phyloP scores from a whole-genome alignment of 1,140 invertebrate species.

The Sycophaga agraensis region DNA sequence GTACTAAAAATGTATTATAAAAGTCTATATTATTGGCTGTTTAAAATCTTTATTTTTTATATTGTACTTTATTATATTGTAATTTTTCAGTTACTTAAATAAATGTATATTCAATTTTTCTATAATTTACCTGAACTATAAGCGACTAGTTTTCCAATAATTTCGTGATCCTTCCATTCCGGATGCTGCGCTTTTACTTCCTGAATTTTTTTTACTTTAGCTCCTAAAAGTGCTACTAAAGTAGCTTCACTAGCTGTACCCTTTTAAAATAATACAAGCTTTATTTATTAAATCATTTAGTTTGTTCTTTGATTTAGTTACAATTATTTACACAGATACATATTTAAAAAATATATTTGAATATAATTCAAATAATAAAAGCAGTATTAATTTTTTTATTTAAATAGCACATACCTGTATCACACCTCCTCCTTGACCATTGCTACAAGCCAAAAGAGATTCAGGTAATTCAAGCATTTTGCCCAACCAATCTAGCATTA shows the following conservation, averaged over 20 bases:
- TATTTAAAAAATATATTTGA: too few species aligned
- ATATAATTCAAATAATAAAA: too few species aligned
- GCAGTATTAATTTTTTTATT: too few species aligned
- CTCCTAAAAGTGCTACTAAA: constrained; percentile 84
- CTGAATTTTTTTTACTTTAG: constrained; percentile 77
- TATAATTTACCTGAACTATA: constrained; percentile 71
- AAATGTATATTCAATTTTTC: too few species aligned
- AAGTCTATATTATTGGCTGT: too few species aligned
- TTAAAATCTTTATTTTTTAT: too few species aligned
- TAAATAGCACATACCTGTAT: constrained; percentile 68
- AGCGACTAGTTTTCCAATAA: constrained; percentile 84
- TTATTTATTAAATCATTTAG: too few species aligned
- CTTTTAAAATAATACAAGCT: constrained; percentile 48
- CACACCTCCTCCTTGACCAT: constrained; percentile 86
- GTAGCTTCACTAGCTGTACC: constrained; percentile 88
- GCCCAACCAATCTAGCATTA: constrained; percentile 97
- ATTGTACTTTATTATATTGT: too few species aligned
- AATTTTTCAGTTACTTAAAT: background rate
- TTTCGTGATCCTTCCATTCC: constrained; percentile 78
- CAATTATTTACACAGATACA: too few species aligned
- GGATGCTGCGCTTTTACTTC: constrained; percentile 71
- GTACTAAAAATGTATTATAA: too few species aligned
- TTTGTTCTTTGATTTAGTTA: too few species aligned
- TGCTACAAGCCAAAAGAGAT: constrained; percentile 79
- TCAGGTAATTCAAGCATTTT: constrained; percentile 90